Evolutionary conservation across 2,797 vertebrate species (phyloP).

Genomic region (Neomorphus geoffroyi): DNA sequence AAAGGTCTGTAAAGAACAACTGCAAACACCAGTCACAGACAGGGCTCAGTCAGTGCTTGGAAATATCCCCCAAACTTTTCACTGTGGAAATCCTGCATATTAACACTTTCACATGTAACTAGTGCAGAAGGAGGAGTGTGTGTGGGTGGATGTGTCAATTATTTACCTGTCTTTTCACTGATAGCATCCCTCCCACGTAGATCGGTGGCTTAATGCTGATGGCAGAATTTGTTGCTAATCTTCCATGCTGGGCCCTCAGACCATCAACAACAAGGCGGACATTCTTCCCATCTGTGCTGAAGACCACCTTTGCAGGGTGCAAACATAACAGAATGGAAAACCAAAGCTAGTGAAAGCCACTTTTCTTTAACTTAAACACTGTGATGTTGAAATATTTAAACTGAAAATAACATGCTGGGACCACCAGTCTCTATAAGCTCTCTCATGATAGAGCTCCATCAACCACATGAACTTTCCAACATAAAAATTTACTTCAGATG

Average conservation of each 20-base stretch:
- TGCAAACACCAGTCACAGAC: neutral
- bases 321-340: conserved; percentile 1
- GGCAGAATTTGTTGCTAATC: conserved; percentile 70
- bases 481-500: neutral
- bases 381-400: neutral
- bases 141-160: neutral
- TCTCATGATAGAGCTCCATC: neutral
- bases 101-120: neutral
- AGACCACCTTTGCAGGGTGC: conserved; percentile 78
- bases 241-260: conserved; percentile 83
- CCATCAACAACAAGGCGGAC: conserved; percentile 86
- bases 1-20: neutral
- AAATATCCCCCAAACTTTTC: neutral
- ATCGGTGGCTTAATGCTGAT: conserved; percentile 76
- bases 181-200: conserved; percentile 82
- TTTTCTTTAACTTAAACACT: neutral
- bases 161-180: conserved; percentile 72
- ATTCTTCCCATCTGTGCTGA: conserved; percentile 81
- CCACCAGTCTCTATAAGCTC: neutral
- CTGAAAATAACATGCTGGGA: neutral
- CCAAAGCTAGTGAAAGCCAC: neutral
- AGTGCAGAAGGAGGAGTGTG: neutral
- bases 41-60: fast-evolving
- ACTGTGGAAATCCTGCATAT: neutral
- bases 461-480: neutral